Evolutionary conservation across 2,888 invertebrate genomes (phyloP).

Genomic region (Erynnis tages): DNA sequence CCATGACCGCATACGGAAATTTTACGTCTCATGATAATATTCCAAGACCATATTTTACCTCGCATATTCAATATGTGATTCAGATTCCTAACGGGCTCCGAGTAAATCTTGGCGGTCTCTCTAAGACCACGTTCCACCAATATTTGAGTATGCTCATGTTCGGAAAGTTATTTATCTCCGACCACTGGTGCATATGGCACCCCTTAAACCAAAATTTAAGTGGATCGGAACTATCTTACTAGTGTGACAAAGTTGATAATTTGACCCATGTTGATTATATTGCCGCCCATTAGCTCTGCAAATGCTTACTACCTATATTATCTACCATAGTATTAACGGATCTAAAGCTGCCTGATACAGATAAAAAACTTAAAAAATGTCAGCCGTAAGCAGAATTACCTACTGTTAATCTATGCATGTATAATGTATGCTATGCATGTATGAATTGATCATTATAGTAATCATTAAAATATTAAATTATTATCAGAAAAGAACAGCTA

Average conservation of each 20-base stretch:
- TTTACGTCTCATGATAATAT: slow-evolving; percentile 9
- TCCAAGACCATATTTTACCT: slow-evolving; percentile 15
- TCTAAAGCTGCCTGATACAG: too few relatives aligned
- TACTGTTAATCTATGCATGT: too few relatives aligned
- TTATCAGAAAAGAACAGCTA: too few relatives aligned
- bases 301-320: too few relatives aligned
- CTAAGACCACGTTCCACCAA: slow-evolving; percentile 66
- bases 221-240: not conserved
- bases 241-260: too few relatives aligned
- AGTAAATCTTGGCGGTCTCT: slow-evolving; percentile 34
- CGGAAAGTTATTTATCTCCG: slow-evolving; percentile 52
- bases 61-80: slow-evolving; percentile 27
- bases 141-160: slow-evolving; percentile 62
- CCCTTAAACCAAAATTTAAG: slow-evolving; percentile 6
- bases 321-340: too few relatives aligned
- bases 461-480: too few relatives aligned
- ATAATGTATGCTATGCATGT: too few relatives aligned
- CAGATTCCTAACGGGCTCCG: slow-evolving; percentile 24
- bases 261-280: not conserved
- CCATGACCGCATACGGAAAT: not conserved
- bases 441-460: too few relatives aligned
- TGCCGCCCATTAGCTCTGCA: too few relatives aligned
- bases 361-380: too few relatives aligned
- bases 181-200: slow-evolving; percentile 15
- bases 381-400: too few relatives aligned